Percentiles rank a stretch among this genome's conserved stretches.
phyloP scores from a whole-genome alignment of 1,140 invertebrate genomes.

The Diabrotica undecimpunctata region DNA sequence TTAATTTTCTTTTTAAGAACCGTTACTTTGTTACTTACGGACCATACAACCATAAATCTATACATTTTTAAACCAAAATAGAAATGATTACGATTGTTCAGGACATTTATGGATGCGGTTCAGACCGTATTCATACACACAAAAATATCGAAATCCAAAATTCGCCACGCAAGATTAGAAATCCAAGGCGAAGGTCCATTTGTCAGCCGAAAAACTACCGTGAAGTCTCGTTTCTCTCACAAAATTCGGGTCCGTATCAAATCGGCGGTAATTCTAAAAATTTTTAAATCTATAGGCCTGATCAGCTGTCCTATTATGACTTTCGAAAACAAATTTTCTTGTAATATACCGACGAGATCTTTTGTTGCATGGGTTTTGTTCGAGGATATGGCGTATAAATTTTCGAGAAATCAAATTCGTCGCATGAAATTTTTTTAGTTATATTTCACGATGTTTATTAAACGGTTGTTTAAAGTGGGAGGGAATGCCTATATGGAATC shows the following conservation, averaged over 20 bases:
- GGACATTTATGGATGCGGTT: neutral
- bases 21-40: too few relatives aligned
- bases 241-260: constrained; percentile 11
- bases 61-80: neutral
- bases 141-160: constrained; percentile 1
- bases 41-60: neutral
- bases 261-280: constrained; percentile 12
- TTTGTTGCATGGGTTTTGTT: constrained; percentile 9
- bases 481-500: neutral
- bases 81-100: too few relatives aligned
- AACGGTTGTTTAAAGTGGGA: constrained; percentile 1
- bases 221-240: neutral
- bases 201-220: neutral
- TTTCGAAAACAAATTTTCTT: constrained; percentile 7
- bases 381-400: constrained; percentile 13
- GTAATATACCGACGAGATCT: constrained; percentile 7
- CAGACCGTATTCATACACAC: neutral
- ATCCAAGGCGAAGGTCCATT: constrained; percentile 5
- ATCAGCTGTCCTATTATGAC: constrained; percentile 11
- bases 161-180: constrained; percentile 16
- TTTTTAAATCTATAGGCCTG: constrained; percentile 5
- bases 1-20: too few relatives aligned
- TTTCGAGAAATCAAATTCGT: constrained; percentile 18
- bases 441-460: neutral
- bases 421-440: constrained; percentile 13